phyloP scores from a whole-genome alignment of 2,888 invertebrate genomes.

The Volucella inflata region DNA sequence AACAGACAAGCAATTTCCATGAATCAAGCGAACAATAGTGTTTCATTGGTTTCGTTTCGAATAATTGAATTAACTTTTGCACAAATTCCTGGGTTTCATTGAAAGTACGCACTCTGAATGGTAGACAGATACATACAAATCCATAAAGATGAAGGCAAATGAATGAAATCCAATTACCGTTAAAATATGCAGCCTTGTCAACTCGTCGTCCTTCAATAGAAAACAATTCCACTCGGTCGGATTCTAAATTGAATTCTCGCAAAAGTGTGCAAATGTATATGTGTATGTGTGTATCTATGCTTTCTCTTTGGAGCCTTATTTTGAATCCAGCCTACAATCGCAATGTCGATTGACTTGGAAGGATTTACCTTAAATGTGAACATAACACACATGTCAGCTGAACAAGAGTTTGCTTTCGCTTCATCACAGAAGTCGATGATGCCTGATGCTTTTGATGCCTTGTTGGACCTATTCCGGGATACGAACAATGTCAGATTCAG shows the following conservation, averaged over 20 bases:
- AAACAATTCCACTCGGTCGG: constrained; percentile 33
- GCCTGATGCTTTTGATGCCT: constrained; percentile 3
- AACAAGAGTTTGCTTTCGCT: not conserved
- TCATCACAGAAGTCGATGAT: constrained; percentile 5
- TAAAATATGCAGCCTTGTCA: constrained; percentile 14
- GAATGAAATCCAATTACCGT: constrained; percentile 34
- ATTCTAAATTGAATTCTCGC: constrained; percentile 33
- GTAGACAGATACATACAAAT: not conserved
- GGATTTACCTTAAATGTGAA: not conserved
- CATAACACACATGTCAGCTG: constrained; percentile 16
- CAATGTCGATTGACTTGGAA: not conserved
- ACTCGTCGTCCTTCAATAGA: not conserved
- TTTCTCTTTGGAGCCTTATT: not conserved
- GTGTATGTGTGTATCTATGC: too few relatives aligned
- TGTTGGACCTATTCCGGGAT: not conserved
- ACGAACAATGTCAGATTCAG: too few relatives aligned
- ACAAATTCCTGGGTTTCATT: too few relatives aligned
- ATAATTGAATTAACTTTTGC: too few relatives aligned
- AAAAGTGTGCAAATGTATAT: not conserved
- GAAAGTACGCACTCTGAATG: too few relatives aligned
- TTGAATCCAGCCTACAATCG: constrained; percentile 6
- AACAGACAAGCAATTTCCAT: too few relatives aligned
- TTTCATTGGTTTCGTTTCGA: too few relatives aligned
- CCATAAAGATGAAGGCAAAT: not conserved
- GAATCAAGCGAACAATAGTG: too few relatives aligned